These are phyloP conservation scores for Oryzias curvinotus DNA, from an alignment of 2,113 vertebrate genomes.

Conservation along the genomic window DNA sequence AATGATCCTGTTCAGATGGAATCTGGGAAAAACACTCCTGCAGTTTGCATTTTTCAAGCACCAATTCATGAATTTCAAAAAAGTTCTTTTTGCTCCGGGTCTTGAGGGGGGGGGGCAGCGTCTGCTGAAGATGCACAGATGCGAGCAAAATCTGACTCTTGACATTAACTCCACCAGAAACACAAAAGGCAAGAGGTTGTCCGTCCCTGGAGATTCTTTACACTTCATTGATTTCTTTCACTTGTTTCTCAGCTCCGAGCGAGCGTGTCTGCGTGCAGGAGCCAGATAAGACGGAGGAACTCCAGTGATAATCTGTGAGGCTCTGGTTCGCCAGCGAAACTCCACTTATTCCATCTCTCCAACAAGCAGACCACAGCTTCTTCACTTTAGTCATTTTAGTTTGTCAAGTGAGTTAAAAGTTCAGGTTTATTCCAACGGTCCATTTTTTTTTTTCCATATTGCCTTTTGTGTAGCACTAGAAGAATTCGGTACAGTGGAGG, in stretches of 20 bases:
- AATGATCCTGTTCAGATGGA: not conserved
- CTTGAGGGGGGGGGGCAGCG: not conserved
- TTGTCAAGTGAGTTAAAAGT: no score
- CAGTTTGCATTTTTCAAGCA: no score
- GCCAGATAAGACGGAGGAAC: not conserved
- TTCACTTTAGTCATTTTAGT: no score
- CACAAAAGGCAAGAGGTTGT: slow-evolving; percentile 22
- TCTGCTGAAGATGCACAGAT: slow-evolving; percentile 6
- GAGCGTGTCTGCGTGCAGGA: slow-evolving; percentile 1
- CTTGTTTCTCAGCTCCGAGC: slow-evolving; percentile 17
- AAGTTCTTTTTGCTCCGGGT: not conserved
- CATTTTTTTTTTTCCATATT: no score
- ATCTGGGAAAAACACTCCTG: not conserved
- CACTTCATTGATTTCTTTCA: slow-evolving; percentile 20
- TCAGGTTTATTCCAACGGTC: no score
- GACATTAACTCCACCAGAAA: slow-evolving; percentile 19
- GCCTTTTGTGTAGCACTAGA: no score
- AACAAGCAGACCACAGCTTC: no score
- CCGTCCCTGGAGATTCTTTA: slow-evolving; percentile 2
- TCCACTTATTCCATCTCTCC: no score
- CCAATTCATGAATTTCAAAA: not conserved
- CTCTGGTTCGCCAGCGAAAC: not conserved
- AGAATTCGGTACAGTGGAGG: no score
- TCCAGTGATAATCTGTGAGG: slow-evolving; percentile 14
- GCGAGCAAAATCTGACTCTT: slow-evolving; percentile 8